These are phyloP conservation scores for Lasioglossum pauxillum DNA, from an alignment of 2,888 invertebrate species.

Conservation along the genomic window DNA sequence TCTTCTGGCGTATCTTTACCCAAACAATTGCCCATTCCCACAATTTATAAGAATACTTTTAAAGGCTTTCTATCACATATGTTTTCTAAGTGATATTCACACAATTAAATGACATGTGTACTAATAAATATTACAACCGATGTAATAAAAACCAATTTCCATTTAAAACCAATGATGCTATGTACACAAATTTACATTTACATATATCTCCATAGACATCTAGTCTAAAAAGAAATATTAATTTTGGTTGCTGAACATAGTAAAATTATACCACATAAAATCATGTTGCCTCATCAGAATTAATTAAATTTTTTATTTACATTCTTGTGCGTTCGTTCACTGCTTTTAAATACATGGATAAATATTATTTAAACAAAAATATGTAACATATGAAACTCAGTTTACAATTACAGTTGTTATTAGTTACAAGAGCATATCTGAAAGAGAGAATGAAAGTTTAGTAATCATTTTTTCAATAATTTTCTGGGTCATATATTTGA, in stretches of 20 bases:
- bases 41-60: conserved; percentile 63
- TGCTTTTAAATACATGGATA: conserved; percentile 32
- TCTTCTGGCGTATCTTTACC: conserved; percentile 89
- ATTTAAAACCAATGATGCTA: conserved; percentile 14
- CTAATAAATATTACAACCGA: conserved; percentile 43
- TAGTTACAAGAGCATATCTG: conserved; percentile 31
- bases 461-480: conserved; percentile 1
- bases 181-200: background rate
- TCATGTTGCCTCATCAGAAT: conserved; percentile 53
- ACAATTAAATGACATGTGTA: conserved; percentile 56
- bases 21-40: conserved; percentile 91
- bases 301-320: conserved; percentile 42
- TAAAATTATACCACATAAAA: conserved; percentile 55
- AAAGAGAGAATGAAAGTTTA: conserved; percentile 22
- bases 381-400: conserved; percentile 30
- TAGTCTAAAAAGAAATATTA: background rate
- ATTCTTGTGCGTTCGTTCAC: conserved; percentile 33
- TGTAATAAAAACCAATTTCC: conserved; percentile 49
- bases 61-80: conserved; percentile 44
- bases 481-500: conserved; percentile 9
- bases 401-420: conserved; percentile 30
- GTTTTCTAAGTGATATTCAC: conserved; percentile 62
- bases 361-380: conserved; percentile 20
- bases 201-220: background rate
- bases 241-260: conserved; percentile 41